phyloP scores from a whole-genome alignment of 2,888 invertebrate genomes.

The Ochropleura leucogaster region DNA sequence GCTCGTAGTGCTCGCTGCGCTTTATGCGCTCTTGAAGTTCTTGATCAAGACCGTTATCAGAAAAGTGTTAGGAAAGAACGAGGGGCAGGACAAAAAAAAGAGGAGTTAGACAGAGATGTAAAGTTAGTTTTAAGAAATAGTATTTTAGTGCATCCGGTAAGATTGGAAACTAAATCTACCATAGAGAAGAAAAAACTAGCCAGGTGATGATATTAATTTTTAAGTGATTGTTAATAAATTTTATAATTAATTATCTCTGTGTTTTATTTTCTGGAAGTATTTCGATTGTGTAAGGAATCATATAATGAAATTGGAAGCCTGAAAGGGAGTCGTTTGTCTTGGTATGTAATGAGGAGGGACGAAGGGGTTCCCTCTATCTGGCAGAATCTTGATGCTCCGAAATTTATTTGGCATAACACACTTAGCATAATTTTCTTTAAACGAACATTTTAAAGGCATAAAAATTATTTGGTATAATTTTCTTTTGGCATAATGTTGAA shows the following conservation, averaged over 20 bases:
- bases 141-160: neutral
- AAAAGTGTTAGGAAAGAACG: slow-evolving; percentile 37
- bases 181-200: neutral
- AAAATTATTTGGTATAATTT: too few species aligned
- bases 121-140: neutral
- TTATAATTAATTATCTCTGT: neutral
- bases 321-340: too few species aligned
- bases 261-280: neutral
- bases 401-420: too few species aligned
- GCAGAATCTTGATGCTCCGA: too few species aligned
- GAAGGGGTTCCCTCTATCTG: too few species aligned
- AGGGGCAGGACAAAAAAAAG: slow-evolving; percentile 25
- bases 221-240: slow-evolving; percentile 1
- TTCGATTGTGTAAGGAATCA: too few species aligned
- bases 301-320: too few species aligned
- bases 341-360: too few species aligned
- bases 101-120: slow-evolving; percentile 12
- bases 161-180: neutral
- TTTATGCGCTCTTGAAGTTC: slow-evolving; percentile 17
- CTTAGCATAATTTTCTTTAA: too few species aligned
- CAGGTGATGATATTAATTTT: neutral
- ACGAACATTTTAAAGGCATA: too few species aligned
- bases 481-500: too few species aligned
- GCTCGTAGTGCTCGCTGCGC: slow-evolving; percentile 1
- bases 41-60: slow-evolving; percentile 15